Base-by-base conservation (phyloP, 1,140 invertebrate genomes). In the Hermetia illucens region DNA sequence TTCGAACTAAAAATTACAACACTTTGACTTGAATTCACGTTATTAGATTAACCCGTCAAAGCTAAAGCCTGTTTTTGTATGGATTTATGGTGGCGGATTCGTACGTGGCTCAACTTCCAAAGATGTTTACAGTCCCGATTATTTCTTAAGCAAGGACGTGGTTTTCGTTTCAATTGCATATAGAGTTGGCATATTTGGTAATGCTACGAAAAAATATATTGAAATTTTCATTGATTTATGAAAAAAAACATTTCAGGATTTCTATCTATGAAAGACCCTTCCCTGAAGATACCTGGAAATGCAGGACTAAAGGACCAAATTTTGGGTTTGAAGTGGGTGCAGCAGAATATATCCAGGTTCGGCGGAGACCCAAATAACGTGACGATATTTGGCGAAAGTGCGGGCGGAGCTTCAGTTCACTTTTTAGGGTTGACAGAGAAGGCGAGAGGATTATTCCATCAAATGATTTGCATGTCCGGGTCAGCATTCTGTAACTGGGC, bases 311-410 rank as follows among this genome's bases (percentile, higher is more conserved):
- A 61, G 36, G 58, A 61, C 47, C 58, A 61, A 34, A 42, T 45
- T 1, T 17, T 53, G 39, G 53, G 48, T 1, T 30, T 56, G 5
- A 46, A 48, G 37, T 56, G 53, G 53, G 36, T 56, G n/a, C 44
- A 56, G 19, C 21, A 43, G 21, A 34, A 56, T 5, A 53, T 56
- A 5, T 29, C 34, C 0, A 17, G 38, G 13, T 89, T 89, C 51
- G 81, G 81, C 16, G 84, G 83, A 1, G 72, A 82, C 58, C 69
- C 75, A 0, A 51, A 75, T 3, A 69, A 71, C 44, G 69, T 89
- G 1, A 88, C 85, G 0, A 54, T 90, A n/a, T 77, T 85, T 45
- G 84, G 84, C 0, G 72, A 80, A 42, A 69, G 65, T 36, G 74
- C 77, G 2, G 79, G 80, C 1, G 71, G 61, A 3, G 62, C 67